phyloP scores from a whole-genome alignment of 1,140 invertebrate species.

The Copidosoma floridanum region DNA sequence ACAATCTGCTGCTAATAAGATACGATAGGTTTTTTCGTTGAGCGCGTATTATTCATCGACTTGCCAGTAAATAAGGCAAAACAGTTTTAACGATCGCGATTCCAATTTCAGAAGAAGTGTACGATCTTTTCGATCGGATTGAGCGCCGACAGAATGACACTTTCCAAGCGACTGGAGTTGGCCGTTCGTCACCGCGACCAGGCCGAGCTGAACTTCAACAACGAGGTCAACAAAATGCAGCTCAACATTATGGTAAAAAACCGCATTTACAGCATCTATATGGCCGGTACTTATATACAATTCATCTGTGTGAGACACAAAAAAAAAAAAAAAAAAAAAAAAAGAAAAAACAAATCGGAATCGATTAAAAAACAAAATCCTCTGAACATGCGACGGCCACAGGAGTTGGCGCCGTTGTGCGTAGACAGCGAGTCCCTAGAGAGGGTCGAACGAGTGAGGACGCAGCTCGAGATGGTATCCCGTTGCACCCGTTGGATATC shows the following conservation, averaged over 20 bases:
- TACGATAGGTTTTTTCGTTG: no score
- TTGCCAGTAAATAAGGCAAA: no score
- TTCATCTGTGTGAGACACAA: no score
- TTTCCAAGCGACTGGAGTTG: slow-evolving; percentile 39
- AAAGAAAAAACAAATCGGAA: no score
- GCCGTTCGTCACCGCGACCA: slow-evolving; percentile 49
- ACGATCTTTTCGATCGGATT: slow-evolving; percentile 49
- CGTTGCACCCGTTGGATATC: slow-evolving; percentile 48
- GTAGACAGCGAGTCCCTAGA: slow-evolving; percentile 51
- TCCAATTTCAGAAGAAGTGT: slow-evolving; percentile 45
- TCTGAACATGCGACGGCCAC: no score
- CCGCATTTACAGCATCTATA: no score
- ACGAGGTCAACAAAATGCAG: slow-evolving; percentile 46
- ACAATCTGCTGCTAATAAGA: no score
- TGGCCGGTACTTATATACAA: not conserved
- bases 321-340: no score
- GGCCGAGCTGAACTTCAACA: slow-evolving; percentile 45
- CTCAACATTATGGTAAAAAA: slow-evolving; percentile 50
- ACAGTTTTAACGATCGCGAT: no score
- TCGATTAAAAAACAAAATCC: no score
- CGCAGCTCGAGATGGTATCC: slow-evolving; percentile 47
- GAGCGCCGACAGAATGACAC: slow-evolving; percentile 46
- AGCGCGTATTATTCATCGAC: no score
- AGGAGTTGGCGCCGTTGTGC: slow-evolving; percentile 50
- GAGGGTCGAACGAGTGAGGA: slow-evolving; percentile 45